Evolutionary conservation across 2,888 invertebrate genomes (phyloP).

Genomic region (Hyalella azteca): DNA sequence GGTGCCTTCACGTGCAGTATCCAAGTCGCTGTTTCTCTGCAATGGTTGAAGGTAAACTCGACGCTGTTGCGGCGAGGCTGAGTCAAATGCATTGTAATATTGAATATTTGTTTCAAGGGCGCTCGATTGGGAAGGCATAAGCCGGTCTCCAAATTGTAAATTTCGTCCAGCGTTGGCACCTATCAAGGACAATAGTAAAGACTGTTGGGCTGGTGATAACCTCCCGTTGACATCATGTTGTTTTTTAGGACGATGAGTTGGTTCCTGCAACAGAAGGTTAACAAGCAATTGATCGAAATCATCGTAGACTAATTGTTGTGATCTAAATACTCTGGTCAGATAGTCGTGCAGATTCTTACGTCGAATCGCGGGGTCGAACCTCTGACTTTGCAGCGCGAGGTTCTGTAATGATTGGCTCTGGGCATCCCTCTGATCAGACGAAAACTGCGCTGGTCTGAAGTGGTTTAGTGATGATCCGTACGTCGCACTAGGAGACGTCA

Average conservation of each 20-base stretch:
- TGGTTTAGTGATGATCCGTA: not conserved
- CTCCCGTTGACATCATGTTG: too few relatives aligned
- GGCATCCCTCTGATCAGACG: not conserved
- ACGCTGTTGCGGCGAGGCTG: too few relatives aligned
- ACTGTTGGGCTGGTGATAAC: not conserved
- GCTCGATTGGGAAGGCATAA: too few relatives aligned
- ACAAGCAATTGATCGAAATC: not conserved
- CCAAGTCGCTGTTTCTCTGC: too few relatives aligned
- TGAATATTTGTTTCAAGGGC: too few relatives aligned
- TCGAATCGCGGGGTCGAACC: not conserved
- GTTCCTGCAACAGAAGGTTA: not conserved
- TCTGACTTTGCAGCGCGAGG: not conserved
- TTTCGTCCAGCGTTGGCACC: too few relatives aligned
- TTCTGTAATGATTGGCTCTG: not conserved
- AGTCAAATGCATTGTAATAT: too few relatives aligned
- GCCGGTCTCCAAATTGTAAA: too few relatives aligned
- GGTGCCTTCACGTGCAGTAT: too few relatives aligned
- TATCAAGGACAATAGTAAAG: not conserved
- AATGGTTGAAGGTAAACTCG: too few relatives aligned
- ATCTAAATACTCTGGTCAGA: not conserved
- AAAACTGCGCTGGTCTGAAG: not conserved
- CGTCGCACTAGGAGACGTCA: not conserved
- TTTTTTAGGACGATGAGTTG: not conserved
- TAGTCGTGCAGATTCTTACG: not conserved
- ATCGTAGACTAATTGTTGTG: not conserved